Evolutionary conservation across 2,113 vertebrate species (phyloP), one percentile per base, ranked within the genome.

Genomic region (Thamnaconus septentrionalis): DNA sequence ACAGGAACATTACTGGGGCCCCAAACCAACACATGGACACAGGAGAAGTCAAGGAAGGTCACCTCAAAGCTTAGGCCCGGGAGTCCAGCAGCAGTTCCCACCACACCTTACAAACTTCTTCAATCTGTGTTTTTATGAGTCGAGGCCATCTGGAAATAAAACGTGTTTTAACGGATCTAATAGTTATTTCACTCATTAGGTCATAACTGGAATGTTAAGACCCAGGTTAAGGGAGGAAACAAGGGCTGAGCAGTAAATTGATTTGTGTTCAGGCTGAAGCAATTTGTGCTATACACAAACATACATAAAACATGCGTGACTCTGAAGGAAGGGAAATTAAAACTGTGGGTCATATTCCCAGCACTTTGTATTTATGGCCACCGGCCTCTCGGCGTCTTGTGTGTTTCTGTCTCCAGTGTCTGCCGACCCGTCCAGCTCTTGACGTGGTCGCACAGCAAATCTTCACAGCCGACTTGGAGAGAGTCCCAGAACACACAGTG

Each of bases 1-100:
- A 94, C 39, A 47, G 94, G 94, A 66, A 95, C 73, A 58, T 92
- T 92, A 46, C 86, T 90, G 31, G 94, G 93, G 71, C 90, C 87
- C 64, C 92, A 94, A 4, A 93, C 79, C 73, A 94, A 84, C 70
- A 96, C 73, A 78, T 94, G 70, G 61, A 41, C 52, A 69, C 64
- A 71, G 41, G 53, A 52, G 5, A 50, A 68, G 83, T 94, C 87
- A 94, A 92, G 90, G 92, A 90, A 50, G 54, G 62, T 53, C 66
- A 81, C 73, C 42, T 12, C 0, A 53, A 45, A 54, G 59, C 3
- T 0, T 0, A 59, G 51, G 45, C 11, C 51, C 31, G 6, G 10
- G 42, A 31, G 53, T 8, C 53, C 50, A 53, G 8, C 41, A 61
- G n/a, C n/a, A 2, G 49, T 49, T 42, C 4, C 50, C 44, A 45